Evolutionary conservation across 2,888 invertebrate genomes (phyloP).

Genomic region (Microplitis manilae): DNA sequence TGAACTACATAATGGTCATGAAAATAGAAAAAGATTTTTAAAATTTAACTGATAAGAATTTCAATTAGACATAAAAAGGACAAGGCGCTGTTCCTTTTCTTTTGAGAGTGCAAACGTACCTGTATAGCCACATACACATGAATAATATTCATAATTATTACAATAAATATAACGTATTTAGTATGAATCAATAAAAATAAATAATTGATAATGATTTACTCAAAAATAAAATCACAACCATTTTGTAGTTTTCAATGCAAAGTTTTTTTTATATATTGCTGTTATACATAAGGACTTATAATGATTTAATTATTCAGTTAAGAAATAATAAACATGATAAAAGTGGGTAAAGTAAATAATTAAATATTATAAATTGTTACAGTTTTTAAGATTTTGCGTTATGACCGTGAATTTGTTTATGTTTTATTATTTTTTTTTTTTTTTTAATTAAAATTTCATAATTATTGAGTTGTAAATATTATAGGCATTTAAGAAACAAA

Average conservation of each 20-base stretch:
- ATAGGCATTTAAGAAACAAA: too few species aligned
- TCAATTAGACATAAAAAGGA: not conserved
- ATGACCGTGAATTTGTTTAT: too few species aligned
- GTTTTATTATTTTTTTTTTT: not conserved
- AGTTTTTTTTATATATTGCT: not conserved
- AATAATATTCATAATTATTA: slow-evolving; percentile 57
- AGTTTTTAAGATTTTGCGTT: too few species aligned
- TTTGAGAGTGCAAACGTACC: slow-evolving; percentile 66
- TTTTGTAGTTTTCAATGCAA: not conserved
- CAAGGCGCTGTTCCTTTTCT: slow-evolving; percentile 48
- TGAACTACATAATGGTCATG: not conserved
- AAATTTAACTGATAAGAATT: slow-evolving; percentile 17
- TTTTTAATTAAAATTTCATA: not conserved
- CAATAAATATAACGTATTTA: slow-evolving; percentile 37
- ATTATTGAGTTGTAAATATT: too few species aligned
- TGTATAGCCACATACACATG: slow-evolving; percentile 64
- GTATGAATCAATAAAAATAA: not conserved
- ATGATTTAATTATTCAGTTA: not conserved
- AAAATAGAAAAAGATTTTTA: not conserved
- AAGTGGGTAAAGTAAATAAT: not conserved
- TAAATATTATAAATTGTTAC: not conserved
- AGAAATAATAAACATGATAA: not conserved
- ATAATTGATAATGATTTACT: not conserved
- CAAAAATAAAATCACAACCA: not conserved
- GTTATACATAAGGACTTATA: not conserved